Evolutionary conservation across 2,888 invertebrate genomes (phyloP), one percentile per base, ranked within the genome.

Genomic region (Drosophila pseudotalamancana): DNA sequence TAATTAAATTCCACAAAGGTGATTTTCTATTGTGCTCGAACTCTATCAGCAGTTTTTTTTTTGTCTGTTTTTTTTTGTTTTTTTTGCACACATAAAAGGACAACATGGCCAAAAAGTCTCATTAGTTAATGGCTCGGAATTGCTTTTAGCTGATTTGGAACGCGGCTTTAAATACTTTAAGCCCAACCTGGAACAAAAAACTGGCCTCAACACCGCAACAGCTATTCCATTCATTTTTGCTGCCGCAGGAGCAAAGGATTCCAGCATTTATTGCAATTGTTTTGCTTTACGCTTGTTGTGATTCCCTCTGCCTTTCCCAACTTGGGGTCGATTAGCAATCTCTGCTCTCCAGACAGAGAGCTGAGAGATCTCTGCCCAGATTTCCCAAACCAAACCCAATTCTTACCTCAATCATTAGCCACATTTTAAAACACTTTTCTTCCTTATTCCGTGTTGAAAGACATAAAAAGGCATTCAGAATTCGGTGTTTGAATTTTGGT

Each of bases 1-100:
- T 82, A 82, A 82, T 82, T 86, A 80, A 79, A 86, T 83, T 83
- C 71, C 86, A 62, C 54, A 72, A 75, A 78, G 72, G 69, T 76
- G 49, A 70, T 51, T 31, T 66, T 50, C 45, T 56, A 64, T 66
- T 59, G 29, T 35, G 12, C 9, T 56, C 14, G 8, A 43, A 29
- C 51, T 63, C 35, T 40, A 65, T 55, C 65, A 62, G 51, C 56
- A 40, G 40, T 50, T 42, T 37, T 29, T 43, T 50, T 42, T 37
- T 29, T 12, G 37, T 3, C 14, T 8, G 6, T 8, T 32, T 8
- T 12, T 40, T 42, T 37, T 39, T 37, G n/a, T 37, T 39, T 42
- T 32, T 51, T 35, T 34, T 31, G 46, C 45, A 46, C 57, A 57
- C 51, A 50, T 46, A 63, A 75, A 72, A 57, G 55, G 46, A 48